A percentile compares a stretch with the other conserved stretches of the same genome.
Conservation (phyloP, 2,888 invertebrate genomes). For the Pherbina coryleti region DNA sequence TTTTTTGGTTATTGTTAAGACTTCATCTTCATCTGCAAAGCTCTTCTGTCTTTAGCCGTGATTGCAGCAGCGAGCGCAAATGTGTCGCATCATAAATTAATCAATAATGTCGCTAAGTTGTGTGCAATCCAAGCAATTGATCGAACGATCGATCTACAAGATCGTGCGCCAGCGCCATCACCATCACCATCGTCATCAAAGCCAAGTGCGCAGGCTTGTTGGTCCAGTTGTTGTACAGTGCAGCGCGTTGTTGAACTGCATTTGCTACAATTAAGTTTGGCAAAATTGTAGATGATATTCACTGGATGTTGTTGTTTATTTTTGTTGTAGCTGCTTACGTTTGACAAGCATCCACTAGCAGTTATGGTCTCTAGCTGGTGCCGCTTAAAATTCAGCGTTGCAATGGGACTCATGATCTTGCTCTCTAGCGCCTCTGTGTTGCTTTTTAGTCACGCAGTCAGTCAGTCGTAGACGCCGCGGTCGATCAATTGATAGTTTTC, state of each 20-base stretch:
- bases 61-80: not conserved
- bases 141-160: not conserved
- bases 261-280: conserved; percentile 16
- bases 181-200: not conserved
- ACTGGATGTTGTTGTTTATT: not conserved
- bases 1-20: not conserved
- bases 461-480: not conserved
- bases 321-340: not conserved
- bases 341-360: not conserved
- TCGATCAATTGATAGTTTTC: conserved; percentile 24
- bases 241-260: not conserved
- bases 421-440: not conserved
- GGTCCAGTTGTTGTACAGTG: not conserved
- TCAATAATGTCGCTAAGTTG: conserved; percentile 29
- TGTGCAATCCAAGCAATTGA: not conserved
- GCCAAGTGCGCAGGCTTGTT: not conserved
- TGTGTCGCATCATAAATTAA: conserved; percentile 51
- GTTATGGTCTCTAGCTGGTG: not conserved
- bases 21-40: not conserved
- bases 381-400: not conserved
- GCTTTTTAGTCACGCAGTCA: not conserved
- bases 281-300: not conserved
- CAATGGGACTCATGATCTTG: not conserved
- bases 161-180: not conserved
- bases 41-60: conserved; percentile 17